Base-by-base conservation (phyloP, 2,113 vertebrate genomes). In the Tragelaphus scriptus region DNA sequence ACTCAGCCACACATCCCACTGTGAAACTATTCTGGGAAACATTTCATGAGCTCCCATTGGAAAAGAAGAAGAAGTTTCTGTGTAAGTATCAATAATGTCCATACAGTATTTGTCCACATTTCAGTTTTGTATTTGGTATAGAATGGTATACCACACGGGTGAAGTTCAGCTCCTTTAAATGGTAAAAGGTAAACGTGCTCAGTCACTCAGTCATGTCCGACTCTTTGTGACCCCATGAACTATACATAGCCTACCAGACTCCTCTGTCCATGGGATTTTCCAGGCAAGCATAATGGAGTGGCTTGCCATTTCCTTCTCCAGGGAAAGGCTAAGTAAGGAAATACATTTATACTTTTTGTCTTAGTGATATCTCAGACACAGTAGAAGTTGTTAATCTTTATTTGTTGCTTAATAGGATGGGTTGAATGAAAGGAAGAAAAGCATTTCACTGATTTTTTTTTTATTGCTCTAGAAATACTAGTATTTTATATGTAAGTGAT, bases 51-150 rank as follows among this genome's bases (percentile, higher is more conserved):
- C 99, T 99, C 98, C 99, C 99, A 11, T 94, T 99, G 98, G 99
- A 99, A 97, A 99, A 99, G 98, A 99, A 99, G 98, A 99, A 99
- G 98, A 99, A 99, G 98, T 99, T 99, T 98, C 99, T 99, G 82
- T 98, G 99, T 99, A 99, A 99, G 99, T 98, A 79, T 93, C 77
- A 44, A 12, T 91, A 0, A 30, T 59, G 2, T 92, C 49, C 84
- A 3, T 47, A 3, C 6, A 53, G 36, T 28, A 25, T 81, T 58
- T 68, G 85, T 95, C 68, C 56, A 30, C 21, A 26, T 68, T 56
- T 68, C 13, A 49, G 10, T 88, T 61, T 65, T 53, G 5, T 4
- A 25, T 21, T 0, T 71, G 47, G 30, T 87, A 1, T 40, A 84
- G 32, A 55, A 7, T 16, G 36, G 61, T 26, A 25, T 6, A 53